Evolutionary conservation across 1,140 invertebrate species (phyloP).

Genomic region (Atopsyche davidsoni): DNA sequence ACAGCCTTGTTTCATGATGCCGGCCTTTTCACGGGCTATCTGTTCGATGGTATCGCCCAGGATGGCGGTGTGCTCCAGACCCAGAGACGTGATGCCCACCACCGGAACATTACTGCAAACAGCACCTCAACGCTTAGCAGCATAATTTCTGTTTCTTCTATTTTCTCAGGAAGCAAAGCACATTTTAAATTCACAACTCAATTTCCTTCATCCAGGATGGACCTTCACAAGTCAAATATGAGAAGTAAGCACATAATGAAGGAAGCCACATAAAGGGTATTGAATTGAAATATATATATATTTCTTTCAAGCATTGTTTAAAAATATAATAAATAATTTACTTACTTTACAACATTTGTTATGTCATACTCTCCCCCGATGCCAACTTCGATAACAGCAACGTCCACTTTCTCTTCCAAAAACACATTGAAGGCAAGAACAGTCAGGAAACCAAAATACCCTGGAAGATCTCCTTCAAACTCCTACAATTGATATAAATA

Average conservation of each 20-base stretch:
- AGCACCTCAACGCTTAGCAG: too few species aligned
- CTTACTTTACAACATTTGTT: slow-evolving; percentile 84
- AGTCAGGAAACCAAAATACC: slow-evolving; percentile 93
- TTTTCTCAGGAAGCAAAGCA: too few species aligned
- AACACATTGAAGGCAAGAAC: slow-evolving; percentile 89
- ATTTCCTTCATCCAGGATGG: too few species aligned
- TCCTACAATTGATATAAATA: slow-evolving; percentile 38
- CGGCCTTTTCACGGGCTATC: slow-evolving; percentile 94
- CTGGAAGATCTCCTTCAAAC: slow-evolving; percentile 72
- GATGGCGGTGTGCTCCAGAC: slow-evolving; percentile 82
- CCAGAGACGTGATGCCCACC: slow-evolving; percentile 86
- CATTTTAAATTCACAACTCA: too few species aligned
- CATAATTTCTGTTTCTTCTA: too few species aligned
- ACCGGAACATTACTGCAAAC: slow-evolving; percentile 59
- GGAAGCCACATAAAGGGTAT: too few species aligned
- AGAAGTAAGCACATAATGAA: too few species aligned
- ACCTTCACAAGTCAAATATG: too few species aligned
- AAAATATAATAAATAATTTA: too few species aligned
- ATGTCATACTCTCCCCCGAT: slow-evolving; percentile 93
- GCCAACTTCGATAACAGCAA: slow-evolving; percentile 93
- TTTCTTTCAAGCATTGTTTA: too few species aligned
- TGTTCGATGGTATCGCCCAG: slow-evolving; percentile 78
- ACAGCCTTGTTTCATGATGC: slow-evolving; percentile 81
- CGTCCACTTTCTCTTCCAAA: slow-evolving; percentile 80
- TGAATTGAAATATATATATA: too few species aligned